Evolutionary conservation across 2,113 vertebrate genomes (phyloP).

Genomic region (Isichthys henryi): DNA sequence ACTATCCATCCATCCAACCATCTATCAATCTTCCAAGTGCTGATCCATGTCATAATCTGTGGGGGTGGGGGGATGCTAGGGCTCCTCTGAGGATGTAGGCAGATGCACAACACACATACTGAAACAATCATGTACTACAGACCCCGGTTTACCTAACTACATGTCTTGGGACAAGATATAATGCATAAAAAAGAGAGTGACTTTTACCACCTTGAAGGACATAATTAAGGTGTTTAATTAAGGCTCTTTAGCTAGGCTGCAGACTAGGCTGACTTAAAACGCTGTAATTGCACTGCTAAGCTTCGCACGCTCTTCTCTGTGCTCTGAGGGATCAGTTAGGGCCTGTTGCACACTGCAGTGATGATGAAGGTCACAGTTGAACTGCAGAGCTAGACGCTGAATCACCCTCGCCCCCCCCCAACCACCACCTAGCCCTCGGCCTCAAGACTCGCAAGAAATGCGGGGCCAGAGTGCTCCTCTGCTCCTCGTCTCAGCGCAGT

Average conservation of each 20-base stretch:
- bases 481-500: background rate
- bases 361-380: slow-evolving; percentile 8
- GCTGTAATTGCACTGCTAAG: background rate
- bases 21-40: background rate
- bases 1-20: background rate
- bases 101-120: background rate
- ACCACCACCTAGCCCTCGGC: background rate
- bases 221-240: slow-evolving; percentile 23
- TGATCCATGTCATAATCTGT: background rate
- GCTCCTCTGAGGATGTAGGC: background rate
- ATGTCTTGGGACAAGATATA: background rate
- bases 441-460: background rate
- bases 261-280: slow-evolving; percentile 1
- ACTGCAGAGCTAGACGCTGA: background rate
- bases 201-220: slow-evolving; percentile 15
- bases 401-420: too few relatives aligned
- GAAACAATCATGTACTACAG: background rate
- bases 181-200: background rate
- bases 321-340: background rate
- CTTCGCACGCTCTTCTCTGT: background rate
- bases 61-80: background rate
- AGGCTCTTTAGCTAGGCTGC: slow-evolving; percentile 9
- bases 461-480: background rate
- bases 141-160: background rate
- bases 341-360: background rate